Evolutionary conservation across 2,797 vertebrate species (phyloP).

Genomic region (Enteromius fasciolatus): DNA sequence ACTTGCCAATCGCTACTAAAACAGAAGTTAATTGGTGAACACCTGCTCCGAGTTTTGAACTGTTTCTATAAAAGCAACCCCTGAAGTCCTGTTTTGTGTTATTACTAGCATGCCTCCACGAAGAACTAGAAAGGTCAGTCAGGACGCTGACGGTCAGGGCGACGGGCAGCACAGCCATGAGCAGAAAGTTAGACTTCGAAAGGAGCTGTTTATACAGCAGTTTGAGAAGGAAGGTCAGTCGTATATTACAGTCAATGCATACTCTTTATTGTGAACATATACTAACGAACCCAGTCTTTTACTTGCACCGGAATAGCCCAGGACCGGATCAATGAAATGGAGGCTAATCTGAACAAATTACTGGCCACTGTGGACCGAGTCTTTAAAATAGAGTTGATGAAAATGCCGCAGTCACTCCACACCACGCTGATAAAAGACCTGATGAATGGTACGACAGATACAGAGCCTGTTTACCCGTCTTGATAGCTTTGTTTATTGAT

Average conservation of each 20-base stretch:
- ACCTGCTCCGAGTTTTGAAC: not conserved
- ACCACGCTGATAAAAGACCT: slow-evolving; percentile 74
- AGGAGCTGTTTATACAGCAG: slow-evolving; percentile 73
- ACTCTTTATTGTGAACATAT: not conserved
- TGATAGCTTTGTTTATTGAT: not conserved
- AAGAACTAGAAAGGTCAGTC: slow-evolving; percentile 41
- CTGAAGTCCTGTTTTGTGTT: not conserved
- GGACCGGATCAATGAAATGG: slow-evolving; percentile 74
- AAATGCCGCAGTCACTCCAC: slow-evolving; percentile 74
- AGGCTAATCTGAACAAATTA: slow-evolving; percentile 73
- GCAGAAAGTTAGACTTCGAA: slow-evolving; percentile 43
- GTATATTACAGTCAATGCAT: not conserved
- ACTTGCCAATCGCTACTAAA: not conserved
- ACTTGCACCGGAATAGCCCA: slow-evolving; percentile 67
- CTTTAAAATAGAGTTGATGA: slow-evolving; percentile 79
- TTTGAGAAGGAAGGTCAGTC: slow-evolving; percentile 76
- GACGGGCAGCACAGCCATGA: slow-evolving; percentile 55
- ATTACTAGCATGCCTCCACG: slow-evolving; percentile 34
- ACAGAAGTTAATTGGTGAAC: not conserved
- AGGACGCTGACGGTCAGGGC: not conserved
- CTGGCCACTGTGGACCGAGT: slow-evolving; percentile 75
- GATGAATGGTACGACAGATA: slow-evolving; percentile 60
- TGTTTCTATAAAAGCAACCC: not conserved
- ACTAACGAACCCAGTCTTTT: too few relatives aligned
- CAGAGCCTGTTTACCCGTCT: not conserved